A percentile compares a stretch with the other conserved stretches of the same genome.
Conservation (phyloP, 2,113 vertebrate genomes). For the Plecotus auritus region DNA sequence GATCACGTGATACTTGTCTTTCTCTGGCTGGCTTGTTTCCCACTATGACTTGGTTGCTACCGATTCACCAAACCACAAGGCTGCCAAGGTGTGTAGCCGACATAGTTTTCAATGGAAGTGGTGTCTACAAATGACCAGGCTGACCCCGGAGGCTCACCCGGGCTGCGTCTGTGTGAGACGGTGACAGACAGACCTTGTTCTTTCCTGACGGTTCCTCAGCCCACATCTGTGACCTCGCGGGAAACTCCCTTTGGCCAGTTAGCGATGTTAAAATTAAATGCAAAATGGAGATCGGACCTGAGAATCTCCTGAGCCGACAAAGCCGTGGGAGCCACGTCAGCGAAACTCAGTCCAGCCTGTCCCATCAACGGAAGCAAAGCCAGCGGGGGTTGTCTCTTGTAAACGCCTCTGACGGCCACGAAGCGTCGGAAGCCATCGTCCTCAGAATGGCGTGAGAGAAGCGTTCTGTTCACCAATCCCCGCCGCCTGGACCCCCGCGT, state of each 20-base stretch:
- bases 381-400: neutral
- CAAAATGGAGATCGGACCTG: neutral
- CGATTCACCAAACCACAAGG: neutral
- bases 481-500: neutral
- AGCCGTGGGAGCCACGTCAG: neutral
- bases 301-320: neutral
- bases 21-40: no score
- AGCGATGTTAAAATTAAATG: neutral
- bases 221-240: neutral
- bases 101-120: neutral
- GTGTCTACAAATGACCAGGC: neutral
- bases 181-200: neutral
- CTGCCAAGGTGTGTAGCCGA: neutral
- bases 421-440: no score
- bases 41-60: no score
- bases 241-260: neutral
- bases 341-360: neutral
- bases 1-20: no score
- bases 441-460: rapidly evolving
- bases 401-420: neutral
- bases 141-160: neutral
- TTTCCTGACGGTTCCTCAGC: neutral
- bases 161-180: neutral
- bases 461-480: rapidly evolving
- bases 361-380: neutral